Conservation (phyloP, 2,888 invertebrate genomes). For the Patella ulyssiponensis region DNA sequence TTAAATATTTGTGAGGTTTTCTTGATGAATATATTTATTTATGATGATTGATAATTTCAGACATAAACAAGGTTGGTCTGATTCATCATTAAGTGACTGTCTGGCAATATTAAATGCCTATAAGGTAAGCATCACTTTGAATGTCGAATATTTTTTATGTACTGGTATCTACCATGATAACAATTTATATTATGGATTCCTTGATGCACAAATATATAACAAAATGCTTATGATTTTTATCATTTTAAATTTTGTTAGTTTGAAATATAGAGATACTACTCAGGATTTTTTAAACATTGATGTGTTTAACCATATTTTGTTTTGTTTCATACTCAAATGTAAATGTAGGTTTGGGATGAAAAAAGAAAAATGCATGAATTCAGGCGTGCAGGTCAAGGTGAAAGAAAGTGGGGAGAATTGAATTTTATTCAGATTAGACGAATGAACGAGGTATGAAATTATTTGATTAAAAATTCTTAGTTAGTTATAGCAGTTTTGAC, state of each 20-base stretch:
- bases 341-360: conserved; percentile 79
- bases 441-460: conserved; percentile 59
- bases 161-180: too few species aligned
- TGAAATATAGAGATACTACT: too few species aligned
- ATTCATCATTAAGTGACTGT: conserved; percentile 87
- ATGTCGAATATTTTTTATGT: too few species aligned
- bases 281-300: too few species aligned
- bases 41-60: conserved; percentile 73
- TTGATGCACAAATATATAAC: conserved; percentile 12
- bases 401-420: conserved; percentile 73
- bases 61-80: conserved; percentile 86
- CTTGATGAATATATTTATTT: background rate
- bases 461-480: background rate
- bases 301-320: background rate
- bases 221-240: background rate
- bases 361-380: conserved; percentile 78
- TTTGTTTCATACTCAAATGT: background rate
- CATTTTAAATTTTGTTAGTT: background rate
- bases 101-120: conserved; percentile 87
- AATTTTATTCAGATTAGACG: conserved; percentile 62
- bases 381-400: conserved; percentile 67
- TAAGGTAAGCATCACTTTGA: conserved; percentile 75
- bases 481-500: too few species aligned
- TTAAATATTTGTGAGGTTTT: background rate
- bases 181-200: background rate